phyloP scores from a whole-genome alignment of 2,888 invertebrate genomes.

The Sinopyrophorus schimmeli region DNA sequence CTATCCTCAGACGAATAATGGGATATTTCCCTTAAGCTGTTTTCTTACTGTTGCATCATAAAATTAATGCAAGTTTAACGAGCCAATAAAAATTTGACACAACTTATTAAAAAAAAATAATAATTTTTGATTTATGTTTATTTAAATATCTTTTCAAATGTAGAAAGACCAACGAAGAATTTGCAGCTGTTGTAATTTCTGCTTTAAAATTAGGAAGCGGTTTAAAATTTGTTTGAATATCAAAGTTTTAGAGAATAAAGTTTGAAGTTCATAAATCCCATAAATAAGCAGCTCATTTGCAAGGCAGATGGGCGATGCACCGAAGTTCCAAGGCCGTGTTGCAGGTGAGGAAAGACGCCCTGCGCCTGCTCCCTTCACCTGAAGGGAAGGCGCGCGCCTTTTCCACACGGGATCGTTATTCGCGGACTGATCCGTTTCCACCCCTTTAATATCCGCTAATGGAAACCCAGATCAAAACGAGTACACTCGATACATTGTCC shows the following conservation, averaged over 20 bases:
- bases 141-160: too few species aligned
- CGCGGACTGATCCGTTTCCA: conserved; percentile 52
- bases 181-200: too few species aligned
- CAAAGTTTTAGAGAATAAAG: conserved; percentile 33
- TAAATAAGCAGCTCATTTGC: conserved; percentile 56
- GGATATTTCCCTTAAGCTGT: conserved; percentile 22
- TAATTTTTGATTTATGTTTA: too few species aligned
- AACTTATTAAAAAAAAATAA: too few species aligned
- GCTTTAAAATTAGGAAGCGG: too few species aligned
- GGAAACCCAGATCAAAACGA: conserved; percentile 44
- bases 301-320: conserved; percentile 56
- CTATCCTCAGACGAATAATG: conserved; percentile 33
- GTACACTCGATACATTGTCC: conserved; percentile 26
- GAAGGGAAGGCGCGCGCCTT: conserved; percentile 42
- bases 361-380: conserved; percentile 42
- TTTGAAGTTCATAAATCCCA: conserved; percentile 57
- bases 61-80: too few species aligned
- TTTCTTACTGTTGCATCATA: too few species aligned
- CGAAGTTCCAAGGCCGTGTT: conserved; percentile 50
- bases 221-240: too few species aligned
- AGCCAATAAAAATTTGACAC: too few species aligned
- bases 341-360: conserved; percentile 29
- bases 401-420: conserved; percentile 55
- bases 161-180: too few species aligned
- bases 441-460: conserved; percentile 53